phyloP scores from a whole-genome alignment of 2,888 invertebrate species.

The Diadegma fenestrale region DNA sequence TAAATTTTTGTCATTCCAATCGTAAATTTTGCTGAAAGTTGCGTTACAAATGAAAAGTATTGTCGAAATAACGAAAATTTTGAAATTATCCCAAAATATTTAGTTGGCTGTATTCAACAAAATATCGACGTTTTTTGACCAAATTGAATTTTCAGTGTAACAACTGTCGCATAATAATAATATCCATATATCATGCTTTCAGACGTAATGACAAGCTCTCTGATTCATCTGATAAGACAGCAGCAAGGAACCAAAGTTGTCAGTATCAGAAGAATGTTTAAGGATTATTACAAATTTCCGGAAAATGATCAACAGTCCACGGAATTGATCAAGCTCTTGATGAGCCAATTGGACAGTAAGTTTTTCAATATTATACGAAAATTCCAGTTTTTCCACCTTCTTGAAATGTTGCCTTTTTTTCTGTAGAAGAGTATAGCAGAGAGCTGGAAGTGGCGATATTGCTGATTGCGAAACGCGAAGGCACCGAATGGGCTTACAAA shows the following conservation, averaged over 20 bases:
- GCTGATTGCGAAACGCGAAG: slow-evolving; percentile 83
- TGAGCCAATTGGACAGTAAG: slow-evolving; percentile 82
- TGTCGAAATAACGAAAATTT: too few relatives aligned
- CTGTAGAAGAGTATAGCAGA: slow-evolving; percentile 71
- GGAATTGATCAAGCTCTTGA: slow-evolving; percentile 79
- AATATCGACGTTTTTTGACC: too few relatives aligned
- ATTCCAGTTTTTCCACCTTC: too few relatives aligned
- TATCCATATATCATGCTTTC: too few relatives aligned
- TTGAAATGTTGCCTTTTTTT: background rate
- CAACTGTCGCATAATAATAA: too few relatives aligned
- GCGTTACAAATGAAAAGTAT: too few relatives aligned
- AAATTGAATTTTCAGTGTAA: too few relatives aligned
- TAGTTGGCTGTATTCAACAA: too few relatives aligned
- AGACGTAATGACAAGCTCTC: slow-evolving; percentile 83
- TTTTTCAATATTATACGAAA: background rate
- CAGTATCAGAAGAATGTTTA: slow-evolving; percentile 81
- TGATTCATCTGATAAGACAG: slow-evolving; percentile 82
- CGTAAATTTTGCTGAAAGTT: too few relatives aligned
- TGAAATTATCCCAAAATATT: too few relatives aligned
- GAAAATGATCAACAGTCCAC: slow-evolving; percentile 75
- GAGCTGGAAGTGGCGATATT: slow-evolving; percentile 79
- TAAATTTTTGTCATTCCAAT: too few relatives aligned
- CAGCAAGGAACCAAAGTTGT: slow-evolving; percentile 72
- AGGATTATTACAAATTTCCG: slow-evolving; percentile 83
- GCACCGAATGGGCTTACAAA: slow-evolving; percentile 82